Evolutionary conservation across 2,888 invertebrate species (phyloP), one percentile per base, ranked within the genome.

Genomic region (Dorcus hopei): DNA sequence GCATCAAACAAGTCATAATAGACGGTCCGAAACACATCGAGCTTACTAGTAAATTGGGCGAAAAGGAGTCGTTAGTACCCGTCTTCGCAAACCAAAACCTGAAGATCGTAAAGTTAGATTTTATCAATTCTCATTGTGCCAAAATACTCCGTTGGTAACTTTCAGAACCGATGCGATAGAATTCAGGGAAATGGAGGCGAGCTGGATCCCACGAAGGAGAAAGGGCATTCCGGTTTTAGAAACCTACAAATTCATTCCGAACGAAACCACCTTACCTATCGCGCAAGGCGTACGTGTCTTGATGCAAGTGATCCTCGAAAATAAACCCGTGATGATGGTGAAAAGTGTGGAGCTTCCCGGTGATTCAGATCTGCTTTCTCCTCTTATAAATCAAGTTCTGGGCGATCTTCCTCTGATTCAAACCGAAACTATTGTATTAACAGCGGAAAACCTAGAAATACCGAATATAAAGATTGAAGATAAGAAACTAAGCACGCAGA

Each of bases 181-280:
- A 77, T 80, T 94, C 5, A 83, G 86, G 52, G 93, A 92, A 3
- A 79, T 94, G 0, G 86, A 88, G 65, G 91, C 91, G 0, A 89
- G 87, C 56, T 83, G 89, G 0, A 91, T 94, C 42, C 83, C 89
- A 0, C 82, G 87, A 64, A 84, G 85, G 48, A 80, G 85, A 61
- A 85, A 86, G 14, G 87, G 87, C 9, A 81, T 87, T n/a, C 92
- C 93, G 2, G 86, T 91, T 0, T 76, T 93, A 19, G 93, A 94
- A 75, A 85, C 85, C 73, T 89, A 89, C 72, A 80, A 82, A 59
- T 93, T 93, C 71, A 73, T 91, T 7, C 84, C 92, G 0, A 86
- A 90, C 75, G 61, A 67, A 40, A 58, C 66, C 1, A 39, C 57
- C n/a, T 56, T 76, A 7, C 42, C 64, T 7, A 11, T 70, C 0